Evolutionary conservation across 1,140 invertebrate genomes (phyloP), one percentile per base, ranked within the genome.

Genomic region (Gryllus bimaculatus): DNA sequence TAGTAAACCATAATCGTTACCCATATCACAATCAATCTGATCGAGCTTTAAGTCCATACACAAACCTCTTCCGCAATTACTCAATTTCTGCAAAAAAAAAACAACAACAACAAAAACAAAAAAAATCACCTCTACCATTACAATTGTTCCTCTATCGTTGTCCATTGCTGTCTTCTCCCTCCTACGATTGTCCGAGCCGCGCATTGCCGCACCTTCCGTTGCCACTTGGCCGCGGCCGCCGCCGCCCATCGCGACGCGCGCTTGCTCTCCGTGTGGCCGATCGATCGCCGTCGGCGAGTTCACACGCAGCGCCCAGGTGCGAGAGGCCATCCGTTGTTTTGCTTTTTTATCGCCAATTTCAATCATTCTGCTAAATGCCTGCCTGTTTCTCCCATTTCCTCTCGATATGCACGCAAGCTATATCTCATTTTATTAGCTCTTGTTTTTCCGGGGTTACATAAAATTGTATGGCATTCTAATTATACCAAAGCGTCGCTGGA

Each of bases 371-470:
- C 54, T 66, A 66, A 66, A 66, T 66, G 54, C 18, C 10, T 13
- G 54, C 54, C 10, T 66, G 54, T 66, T 66, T 66, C 54, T 66
- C 54, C 18, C 54, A 66, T 66, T 66, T 66, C 54, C 54, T 18
- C 54, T 39, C 26, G 26, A 39, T 39, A 39, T 39, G 26, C 26
- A 39, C 26, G 26, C 26, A 39, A 39, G 26, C 54, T 66, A 66
- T 66, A 66, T 66, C 54, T 66, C 54, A 66, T 66, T 66, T 66
- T 66, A 66, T 66, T 66, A 66, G 54, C 54, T 66, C 54, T 66
- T 66, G 10, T 66, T 66, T 66, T 18, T 18, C 10, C 10, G 54
- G 54, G 18, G 54, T 66, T 66, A 66, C 54, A 66, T 66, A 66
- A 66, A 66, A 66, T 66, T 66, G 54, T 66, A 66, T 66, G 54